Base-by-base conservation (phyloP, 1,140 invertebrate genomes). In the Mizuhopecten yessoensis region DNA sequence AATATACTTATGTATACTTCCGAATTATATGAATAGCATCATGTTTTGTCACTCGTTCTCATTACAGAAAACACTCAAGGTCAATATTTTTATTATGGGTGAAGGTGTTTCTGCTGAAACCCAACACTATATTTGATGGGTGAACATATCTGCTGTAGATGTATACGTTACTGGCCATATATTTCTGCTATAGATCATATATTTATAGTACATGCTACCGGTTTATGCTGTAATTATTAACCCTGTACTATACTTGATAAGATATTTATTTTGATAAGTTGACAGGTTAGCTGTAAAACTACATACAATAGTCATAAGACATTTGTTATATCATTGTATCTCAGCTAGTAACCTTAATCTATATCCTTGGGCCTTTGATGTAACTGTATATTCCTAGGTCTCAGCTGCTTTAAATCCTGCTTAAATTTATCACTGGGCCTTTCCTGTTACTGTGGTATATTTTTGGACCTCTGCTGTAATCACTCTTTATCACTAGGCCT, bases 31-130 rank as follows among this genome's bases (percentile, higher is more conserved):
- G 29, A 29, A 0, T 75, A 29, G n/a, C 29, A 29, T 29, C n/a
- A 75, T 75, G 57, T 75, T n/a, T 75, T 75, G 57, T 75, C n/a
- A 75, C n/a, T 17, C 29, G 15, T 75, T 75, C 57, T 75, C 29
- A 17, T 75, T 75, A 75, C 57, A 75, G 57, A 75, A 75, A 75
- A 75, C 57, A 3, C 57, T 75, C 57, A 75, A 75, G 57, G 57
- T 75, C 11, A 29, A 75, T 29, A 75, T 75, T 75, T 75, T 75
- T 75, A 9, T 75, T 29, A 1, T 75, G 23, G 57, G 57, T 75
- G 57, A 75, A n/a, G 57, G 57, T 75, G 2, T 49, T 20, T 29
- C n/a, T 29, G 57, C 17, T 57, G 23, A 11, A 11, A 57, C 45
- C 57, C 57, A 75, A 29, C n/a, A 75, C 9, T 29, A 75, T 75